Evolutionary conservation across 2,888 invertebrate species (phyloP).

Genomic region (Spicauda simplicius): DNA sequence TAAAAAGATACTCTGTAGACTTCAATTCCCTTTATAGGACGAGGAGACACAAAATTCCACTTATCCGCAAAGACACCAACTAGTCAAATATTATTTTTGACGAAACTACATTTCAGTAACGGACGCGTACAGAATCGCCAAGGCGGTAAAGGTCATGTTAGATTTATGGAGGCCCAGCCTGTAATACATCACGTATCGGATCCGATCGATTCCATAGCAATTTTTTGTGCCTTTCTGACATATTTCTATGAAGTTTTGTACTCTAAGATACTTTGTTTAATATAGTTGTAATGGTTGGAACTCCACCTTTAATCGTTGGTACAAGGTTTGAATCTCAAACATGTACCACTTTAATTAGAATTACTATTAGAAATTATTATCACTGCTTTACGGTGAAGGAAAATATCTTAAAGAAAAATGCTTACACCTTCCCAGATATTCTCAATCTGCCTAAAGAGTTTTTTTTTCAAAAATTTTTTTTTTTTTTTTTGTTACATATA

Average conservation of each 20-base stretch:
- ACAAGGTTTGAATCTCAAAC: too few species aligned
- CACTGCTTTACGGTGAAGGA: too few species aligned
- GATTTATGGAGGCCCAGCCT: conserved; percentile 22
- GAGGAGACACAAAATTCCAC: neutral
- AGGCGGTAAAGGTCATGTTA: conserved; percentile 22
- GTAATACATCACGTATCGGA: conserved; percentile 28
- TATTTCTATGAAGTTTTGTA: neutral
- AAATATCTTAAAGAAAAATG: too few species aligned
- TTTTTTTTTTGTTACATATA: too few species aligned
- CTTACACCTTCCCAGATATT: too few species aligned
- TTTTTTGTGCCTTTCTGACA: conserved; percentile 17
- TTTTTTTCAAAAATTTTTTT: too few species aligned
- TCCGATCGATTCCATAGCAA: conserved; percentile 17
- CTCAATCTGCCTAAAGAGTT: too few species aligned
- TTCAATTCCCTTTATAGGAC: neutral
- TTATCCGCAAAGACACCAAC: conserved; percentile 1
- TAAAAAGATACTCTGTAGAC: neutral
- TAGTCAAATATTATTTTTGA: conserved; percentile 14
- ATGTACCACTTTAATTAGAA: too few species aligned
- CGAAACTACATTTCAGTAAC: conserved; percentile 14
- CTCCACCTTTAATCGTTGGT: too few species aligned
- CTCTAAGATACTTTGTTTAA: too few species aligned
- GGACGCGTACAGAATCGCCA: conserved; percentile 27
- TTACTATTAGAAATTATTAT: too few species aligned
- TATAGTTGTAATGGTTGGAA: too few species aligned